Conservation (phyloP, 2,113 vertebrate genomes). For the Lagopus leucura region DNA sequence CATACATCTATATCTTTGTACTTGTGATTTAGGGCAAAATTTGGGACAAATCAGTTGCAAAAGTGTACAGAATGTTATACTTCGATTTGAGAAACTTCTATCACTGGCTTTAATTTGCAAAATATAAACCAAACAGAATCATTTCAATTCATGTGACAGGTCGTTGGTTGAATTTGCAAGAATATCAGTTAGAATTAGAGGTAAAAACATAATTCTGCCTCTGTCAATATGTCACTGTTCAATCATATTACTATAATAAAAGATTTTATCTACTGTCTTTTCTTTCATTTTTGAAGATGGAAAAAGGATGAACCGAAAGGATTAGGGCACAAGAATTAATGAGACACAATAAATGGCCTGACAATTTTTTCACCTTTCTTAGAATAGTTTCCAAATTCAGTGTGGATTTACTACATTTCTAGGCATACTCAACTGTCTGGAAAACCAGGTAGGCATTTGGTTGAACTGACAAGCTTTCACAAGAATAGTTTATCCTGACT, state of each 20-base stretch:
- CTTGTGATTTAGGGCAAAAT: background rate
- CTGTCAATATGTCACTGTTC: background rate
- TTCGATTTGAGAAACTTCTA: background rate
- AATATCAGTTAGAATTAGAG: background rate
- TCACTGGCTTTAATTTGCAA: background rate
- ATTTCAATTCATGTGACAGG: background rate
- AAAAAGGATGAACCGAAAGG: background rate
- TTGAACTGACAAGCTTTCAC: background rate
- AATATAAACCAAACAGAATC: background rate
- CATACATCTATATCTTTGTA: background rate
- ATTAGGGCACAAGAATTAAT: background rate
- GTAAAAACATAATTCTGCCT: background rate
- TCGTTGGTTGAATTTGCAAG: background rate
- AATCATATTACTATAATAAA: background rate
- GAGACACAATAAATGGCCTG: background rate
- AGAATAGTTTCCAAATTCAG: background rate
- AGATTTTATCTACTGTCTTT: background rate
- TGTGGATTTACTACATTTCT: background rate
- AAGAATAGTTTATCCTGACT: background rate
- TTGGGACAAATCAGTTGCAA: background rate
- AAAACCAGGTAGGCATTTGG: background rate
- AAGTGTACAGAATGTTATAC: background rate
- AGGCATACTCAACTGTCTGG: background rate
- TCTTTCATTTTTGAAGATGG: background rate
- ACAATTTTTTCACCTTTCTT: background rate